Evolutionary conservation across 2,888 invertebrate species (phyloP).

Genomic region (Caradrina clavipalpis): DNA sequence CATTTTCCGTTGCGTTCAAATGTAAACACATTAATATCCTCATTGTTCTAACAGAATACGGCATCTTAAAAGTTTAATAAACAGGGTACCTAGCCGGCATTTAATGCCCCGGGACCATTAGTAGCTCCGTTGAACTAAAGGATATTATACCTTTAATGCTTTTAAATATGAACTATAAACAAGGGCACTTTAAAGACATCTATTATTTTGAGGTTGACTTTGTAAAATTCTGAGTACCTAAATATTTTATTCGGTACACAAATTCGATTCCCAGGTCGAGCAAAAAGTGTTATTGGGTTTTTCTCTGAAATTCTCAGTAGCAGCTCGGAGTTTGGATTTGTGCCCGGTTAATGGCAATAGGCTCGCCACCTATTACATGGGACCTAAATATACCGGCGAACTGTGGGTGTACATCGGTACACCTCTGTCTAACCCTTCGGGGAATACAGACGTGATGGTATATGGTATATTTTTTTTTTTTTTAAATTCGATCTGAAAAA

Average conservation of each 20-base stretch:
- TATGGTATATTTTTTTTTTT: too few species aligned
- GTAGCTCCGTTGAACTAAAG: slow-evolving; percentile 5
- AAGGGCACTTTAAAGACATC: background rate
- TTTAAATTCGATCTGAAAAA: too few species aligned
- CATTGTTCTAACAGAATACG: slow-evolving; percentile 18
- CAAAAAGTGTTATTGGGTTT: too few species aligned
- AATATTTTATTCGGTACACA: background rate
- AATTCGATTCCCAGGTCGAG: too few species aligned
- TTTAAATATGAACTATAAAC: slow-evolving; percentile 9
- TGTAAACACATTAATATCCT: slow-evolving; percentile 11
- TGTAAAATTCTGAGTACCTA: background rate
- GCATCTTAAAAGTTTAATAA: slow-evolving; percentile 4
- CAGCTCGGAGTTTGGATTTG: too few species aligned
- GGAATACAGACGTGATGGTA: too few species aligned
- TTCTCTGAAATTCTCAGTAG: too few species aligned
- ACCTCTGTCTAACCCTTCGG: too few species aligned
- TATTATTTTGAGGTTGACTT: background rate
- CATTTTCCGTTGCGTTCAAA: slow-evolving; percentile 17
- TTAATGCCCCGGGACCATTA: slow-evolving; percentile 17
- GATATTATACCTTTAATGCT: background rate
- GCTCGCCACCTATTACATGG: too few species aligned
- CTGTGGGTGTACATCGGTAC: too few species aligned
- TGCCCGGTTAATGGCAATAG: too few species aligned
- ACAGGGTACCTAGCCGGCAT: background rate
- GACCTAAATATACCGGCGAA: too few species aligned